A percentile compares a stretch with the other conserved stretches of the same genome.
Conservation (phyloP, 2,113 vertebrate genomes). For the Butastur rufipennis region DNA sequence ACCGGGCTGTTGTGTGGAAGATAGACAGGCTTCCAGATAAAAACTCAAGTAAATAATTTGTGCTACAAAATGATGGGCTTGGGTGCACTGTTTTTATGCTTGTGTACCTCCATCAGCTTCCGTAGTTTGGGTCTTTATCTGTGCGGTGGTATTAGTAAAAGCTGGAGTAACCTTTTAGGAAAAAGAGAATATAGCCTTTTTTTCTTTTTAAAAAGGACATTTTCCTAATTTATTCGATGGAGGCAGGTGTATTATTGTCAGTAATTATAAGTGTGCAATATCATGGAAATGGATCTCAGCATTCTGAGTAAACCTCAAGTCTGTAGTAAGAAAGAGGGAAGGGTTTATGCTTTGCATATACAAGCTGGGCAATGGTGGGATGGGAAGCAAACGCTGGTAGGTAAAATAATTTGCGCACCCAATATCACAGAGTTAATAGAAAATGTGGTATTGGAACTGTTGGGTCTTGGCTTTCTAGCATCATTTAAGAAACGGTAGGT, state of each 20-base stretch:
- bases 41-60: constrained; percentile 83
- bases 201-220: neutral
- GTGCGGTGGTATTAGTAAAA: neutral
- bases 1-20: constrained; percentile 91
- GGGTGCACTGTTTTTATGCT: neutral
- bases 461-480: neutral
- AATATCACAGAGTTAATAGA: neutral
- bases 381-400: neutral
- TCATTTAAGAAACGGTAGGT: neutral
- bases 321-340: neutral
- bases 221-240: neutral
- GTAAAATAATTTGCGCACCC: neutral
- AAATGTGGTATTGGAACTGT: neutral
- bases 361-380: neutral
- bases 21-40: constrained; percentile 95
- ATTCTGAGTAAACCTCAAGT: neutral
- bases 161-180: neutral
- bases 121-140: neutral
- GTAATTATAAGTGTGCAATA: neutral
- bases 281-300: neutral
- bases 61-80: neutral
- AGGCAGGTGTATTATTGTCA: neutral
- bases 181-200: neutral
- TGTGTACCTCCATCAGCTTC: neutral
- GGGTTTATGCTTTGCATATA: neutral